Evolutionary conservation across 2,113 vertebrate genomes (phyloP), one percentile per base, ranked within the genome.

Genomic region (Pseudopipra pipra): DNA sequence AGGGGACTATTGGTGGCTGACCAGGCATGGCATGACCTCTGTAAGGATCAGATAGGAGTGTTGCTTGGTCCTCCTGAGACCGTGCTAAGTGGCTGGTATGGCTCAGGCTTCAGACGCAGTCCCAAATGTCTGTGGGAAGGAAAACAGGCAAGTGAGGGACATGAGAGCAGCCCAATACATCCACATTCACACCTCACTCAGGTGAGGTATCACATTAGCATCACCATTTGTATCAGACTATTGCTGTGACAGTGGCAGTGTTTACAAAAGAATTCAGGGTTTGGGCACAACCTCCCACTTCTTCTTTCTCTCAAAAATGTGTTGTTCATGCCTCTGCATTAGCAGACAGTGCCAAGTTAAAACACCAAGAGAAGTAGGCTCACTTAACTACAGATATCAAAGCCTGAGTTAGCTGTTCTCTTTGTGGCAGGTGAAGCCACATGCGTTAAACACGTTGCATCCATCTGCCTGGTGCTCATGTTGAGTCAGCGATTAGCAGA

Each of bases 51-150:
- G n/a, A 25, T 24, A 68, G 35, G 22, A 17, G 12, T 46, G 86
- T 73, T 84, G 11, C 33, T 49, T 2, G 0, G 14, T n/a, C 54
- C 7, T 7, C 8, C 33, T 2, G 1, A 63, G 39, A 30, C 12
- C 0, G 0, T 19, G 20, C 6, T 1, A 2, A 51, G 28, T 1
- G 1, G 5, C 11, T 5, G 4, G 16, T 4, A 1, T 8, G 25
- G 35, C 19, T 91, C 33, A 35, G 54, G 21, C 54, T 75, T 46
- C 68, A 47, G 46, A 14, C 8, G 23, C n/a, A 6, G 11, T 27
- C 46, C 41, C 0, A 0, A 28, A 35, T 23, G 30, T 62, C 21
- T 44, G 19, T 52, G 72, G 33, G 27, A 14, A 80, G 11, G 54
- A 63, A 78, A 89, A 35, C 13, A 70, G 30, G 30, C 0, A 0